These are phyloP conservation scores for Aleadryas rufinucha DNA, from an alignment of 2,113 vertebrate species.

Conservation along the genomic window DNA sequence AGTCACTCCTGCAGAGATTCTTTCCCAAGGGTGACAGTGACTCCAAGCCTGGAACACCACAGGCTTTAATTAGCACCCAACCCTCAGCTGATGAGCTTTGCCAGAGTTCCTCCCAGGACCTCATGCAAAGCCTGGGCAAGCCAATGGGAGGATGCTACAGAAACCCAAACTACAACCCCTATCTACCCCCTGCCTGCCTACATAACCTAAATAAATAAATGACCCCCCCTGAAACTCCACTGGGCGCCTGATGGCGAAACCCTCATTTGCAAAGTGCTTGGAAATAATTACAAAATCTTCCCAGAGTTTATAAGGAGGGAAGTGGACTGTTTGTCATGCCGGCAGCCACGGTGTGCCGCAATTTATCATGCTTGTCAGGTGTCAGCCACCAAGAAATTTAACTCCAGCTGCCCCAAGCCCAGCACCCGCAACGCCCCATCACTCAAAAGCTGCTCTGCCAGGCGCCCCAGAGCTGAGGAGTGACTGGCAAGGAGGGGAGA, in stretches of 20 bases:
- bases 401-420: not conserved
- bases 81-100: not conserved
- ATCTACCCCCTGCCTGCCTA: not conserved
- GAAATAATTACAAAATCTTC: conserved; percentile 64
- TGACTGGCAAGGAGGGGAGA: not conserved
- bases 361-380: conserved; percentile 67
- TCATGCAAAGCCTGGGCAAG: not conserved
- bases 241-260: not conserved
- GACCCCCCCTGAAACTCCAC: not conserved
- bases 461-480: not conserved
- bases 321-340: conserved; percentile 29
- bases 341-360: not conserved
- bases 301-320: conserved; percentile 43
- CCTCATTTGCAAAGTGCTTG: conserved; percentile 50
- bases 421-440: not conserved
- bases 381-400: conserved; percentile 59
- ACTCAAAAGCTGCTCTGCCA: not conserved
- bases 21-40: not conserved
- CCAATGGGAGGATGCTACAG: not conserved
- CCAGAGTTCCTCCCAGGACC: not conserved
- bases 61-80: not conserved
- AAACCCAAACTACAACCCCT: not conserved
- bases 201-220: not conserved
- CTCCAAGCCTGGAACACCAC: not conserved
- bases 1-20: not conserved